Percentiles rank a stretch among this genome's conserved stretches.
Conservation (phyloP, 1,140 invertebrate species). For the Drosophila lowei region DNA sequence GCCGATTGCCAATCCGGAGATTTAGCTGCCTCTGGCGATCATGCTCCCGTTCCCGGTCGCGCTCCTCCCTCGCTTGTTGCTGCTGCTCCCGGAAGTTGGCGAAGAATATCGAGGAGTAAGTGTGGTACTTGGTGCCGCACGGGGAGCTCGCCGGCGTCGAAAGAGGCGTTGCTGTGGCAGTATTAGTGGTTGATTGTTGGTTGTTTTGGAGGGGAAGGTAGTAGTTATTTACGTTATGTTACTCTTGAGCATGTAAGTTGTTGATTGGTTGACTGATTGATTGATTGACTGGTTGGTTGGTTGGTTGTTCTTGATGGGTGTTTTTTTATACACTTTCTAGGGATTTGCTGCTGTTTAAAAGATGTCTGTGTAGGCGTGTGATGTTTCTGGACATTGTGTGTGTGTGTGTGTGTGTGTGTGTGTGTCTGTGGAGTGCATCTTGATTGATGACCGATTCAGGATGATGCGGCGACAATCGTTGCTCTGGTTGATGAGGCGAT, state of each 20-base stretch:
- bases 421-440: constrained; percentile 39
- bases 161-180: constrained; percentile 75
- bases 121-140: constrained; percentile 80
- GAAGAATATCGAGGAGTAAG: constrained; percentile 81
- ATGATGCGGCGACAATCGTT: constrained; percentile 50
- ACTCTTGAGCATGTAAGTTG: constrained; percentile 75
- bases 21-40: constrained; percentile 67
- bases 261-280: constrained; percentile 18
- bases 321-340: constrained; percentile 73
- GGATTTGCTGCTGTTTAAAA: constrained; percentile 64
- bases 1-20: constrained; percentile 67
- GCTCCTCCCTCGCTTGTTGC: constrained; percentile 66
- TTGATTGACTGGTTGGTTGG: constrained; percentile 12
- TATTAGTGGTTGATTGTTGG: constrained; percentile 46
- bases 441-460: constrained; percentile 42
- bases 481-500: constrained; percentile 56
- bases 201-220: constrained; percentile 67
- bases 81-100: constrained; percentile 80
- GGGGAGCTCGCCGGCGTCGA: constrained; percentile 79
- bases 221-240: constrained; percentile 82
- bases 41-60: constrained; percentile 60
- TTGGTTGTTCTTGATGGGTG: constrained; percentile 67
- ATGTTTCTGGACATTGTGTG: constrained; percentile 26
- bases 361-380: constrained; percentile 36
- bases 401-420: constrained; percentile 33